These are phyloP conservation scores for Idaea aversata DNA, from an alignment of 2,888 invertebrate genomes.

Conservation along the genomic window DNA sequence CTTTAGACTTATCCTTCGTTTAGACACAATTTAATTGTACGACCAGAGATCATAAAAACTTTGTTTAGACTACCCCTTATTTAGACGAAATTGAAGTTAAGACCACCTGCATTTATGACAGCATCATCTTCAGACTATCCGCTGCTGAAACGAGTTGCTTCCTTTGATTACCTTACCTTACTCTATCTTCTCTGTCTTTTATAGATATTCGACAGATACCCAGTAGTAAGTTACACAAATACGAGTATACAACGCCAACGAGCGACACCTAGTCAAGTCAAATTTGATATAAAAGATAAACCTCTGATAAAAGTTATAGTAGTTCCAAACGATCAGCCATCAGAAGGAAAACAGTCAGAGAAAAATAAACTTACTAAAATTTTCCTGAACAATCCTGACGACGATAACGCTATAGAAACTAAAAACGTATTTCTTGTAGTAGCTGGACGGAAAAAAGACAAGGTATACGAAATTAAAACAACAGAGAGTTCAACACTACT, in stretches of 20 bases:
- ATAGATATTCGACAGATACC: constrained; percentile 42
- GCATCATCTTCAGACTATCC: no score
- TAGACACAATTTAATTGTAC: no score
- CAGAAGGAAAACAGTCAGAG: constrained; percentile 22
- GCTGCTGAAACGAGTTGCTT: no score
- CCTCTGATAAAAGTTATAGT: constrained; percentile 58
- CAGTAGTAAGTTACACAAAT: constrained; percentile 35
- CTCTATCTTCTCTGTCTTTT: constrained; percentile 6
- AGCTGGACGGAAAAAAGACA: constrained; percentile 44
- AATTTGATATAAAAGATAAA: constrained; percentile 25
- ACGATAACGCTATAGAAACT: constrained; percentile 37
- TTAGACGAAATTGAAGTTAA: no score
- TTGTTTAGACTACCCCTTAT: no score
- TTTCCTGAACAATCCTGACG: neutral
- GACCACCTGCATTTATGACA: no score
- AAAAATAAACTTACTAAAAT: constrained; percentile 37
- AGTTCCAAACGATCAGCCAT: constrained; percentile 44
- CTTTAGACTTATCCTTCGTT: no score
- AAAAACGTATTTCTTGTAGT: constrained; percentile 49
- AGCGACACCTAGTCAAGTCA: constrained; percentile 6
- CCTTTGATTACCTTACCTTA: no score
- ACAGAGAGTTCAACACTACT: constrained; percentile 45
- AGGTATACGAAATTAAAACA: constrained; percentile 53
- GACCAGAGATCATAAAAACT: no score
- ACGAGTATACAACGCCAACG: neutral